Percentiles rank a stretch among this genome's conserved stretches.
These are phyloP conservation scores for Xestia xanthographa DNA, from an alignment of 2,888 invertebrate genomes.

Conservation along the genomic window DNA sequence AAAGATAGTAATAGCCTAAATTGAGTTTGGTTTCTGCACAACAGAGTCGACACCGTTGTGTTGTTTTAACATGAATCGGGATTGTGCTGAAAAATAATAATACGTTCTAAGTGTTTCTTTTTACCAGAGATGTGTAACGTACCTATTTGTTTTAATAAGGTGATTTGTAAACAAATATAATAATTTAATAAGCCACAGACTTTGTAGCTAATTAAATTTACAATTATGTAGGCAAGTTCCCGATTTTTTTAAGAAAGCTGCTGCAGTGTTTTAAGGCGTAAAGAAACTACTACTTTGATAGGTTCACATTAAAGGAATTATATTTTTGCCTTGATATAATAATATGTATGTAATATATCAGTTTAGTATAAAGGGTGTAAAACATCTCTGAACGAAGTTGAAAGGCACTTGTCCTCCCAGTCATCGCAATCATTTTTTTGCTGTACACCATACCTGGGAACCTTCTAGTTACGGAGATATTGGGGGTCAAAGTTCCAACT, in stretches of 20 bases:
- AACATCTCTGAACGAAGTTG: too few relatives aligned
- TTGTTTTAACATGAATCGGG: not conserved
- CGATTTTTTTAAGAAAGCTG: not conserved
- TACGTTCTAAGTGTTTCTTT: not conserved
- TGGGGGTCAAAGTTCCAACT: too few relatives aligned
- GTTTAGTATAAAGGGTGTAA: too few relatives aligned
- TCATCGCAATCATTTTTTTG: too few relatives aligned
- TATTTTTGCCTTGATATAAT: not conserved
- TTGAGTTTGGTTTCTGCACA: too few relatives aligned
- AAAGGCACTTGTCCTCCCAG: too few relatives aligned
- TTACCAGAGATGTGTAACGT: not conserved
- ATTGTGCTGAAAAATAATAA: not conserved
- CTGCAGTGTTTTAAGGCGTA: not conserved
- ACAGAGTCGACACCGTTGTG: too few relatives aligned
- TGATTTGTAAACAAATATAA: not conserved
- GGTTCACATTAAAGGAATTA: not conserved
- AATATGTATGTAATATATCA: too few relatives aligned
- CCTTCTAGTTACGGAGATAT: too few relatives aligned
- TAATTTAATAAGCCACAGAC: not conserved
- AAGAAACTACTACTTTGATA: not conserved
- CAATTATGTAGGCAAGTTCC: not conserved
- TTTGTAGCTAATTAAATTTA: not conserved
- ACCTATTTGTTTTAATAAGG: not conserved
- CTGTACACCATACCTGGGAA: too few relatives aligned
- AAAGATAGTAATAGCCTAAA: too few relatives aligned